Evolutionary conservation across 2,113 vertebrate species (phyloP).

Genomic region (Eretmodus cyanostictus): DNA sequence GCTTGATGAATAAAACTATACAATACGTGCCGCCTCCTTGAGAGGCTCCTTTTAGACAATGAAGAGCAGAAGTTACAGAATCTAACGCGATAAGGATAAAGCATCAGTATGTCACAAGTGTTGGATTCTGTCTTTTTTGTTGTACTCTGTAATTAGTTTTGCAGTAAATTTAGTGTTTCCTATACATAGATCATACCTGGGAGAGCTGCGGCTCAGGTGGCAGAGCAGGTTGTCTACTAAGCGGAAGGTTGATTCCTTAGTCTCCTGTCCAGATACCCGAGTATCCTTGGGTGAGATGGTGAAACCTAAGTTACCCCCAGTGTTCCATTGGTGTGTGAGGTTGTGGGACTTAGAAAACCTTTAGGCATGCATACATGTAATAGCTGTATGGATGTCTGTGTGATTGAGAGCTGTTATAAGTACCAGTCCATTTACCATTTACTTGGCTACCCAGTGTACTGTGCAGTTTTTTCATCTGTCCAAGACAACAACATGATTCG

Average conservation of each 20-base stretch:
- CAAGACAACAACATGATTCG: not conserved
- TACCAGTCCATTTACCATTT: not conserved
- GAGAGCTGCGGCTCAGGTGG: not conserved
- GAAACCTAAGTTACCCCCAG: not conserved
- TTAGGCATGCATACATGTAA: not conserved
- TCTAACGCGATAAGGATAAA: not conserved
- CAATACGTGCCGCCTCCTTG: not conserved
- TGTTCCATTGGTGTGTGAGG: rapidly evolving
- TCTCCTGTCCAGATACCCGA: not conserved
- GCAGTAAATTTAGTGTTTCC: not conserved
- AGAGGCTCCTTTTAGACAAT: not conserved
- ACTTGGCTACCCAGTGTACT: not conserved
- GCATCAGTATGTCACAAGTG: not conserved
- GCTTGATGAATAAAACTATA: not conserved
- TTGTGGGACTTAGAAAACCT: not conserved
- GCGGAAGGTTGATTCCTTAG: not conserved
- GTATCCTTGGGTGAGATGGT: rapidly evolving
- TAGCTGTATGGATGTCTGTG: not conserved
- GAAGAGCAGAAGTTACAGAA: not conserved
- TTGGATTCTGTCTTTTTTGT: not conserved
- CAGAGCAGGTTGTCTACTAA: rapidly evolving
- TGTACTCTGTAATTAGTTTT: not conserved
- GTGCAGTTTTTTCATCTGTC: not conserved
- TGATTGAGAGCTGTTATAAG: not conserved
- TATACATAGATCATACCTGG: not conserved